phyloP scores from a whole-genome alignment of 35 echinoderm and acorn worm genomes.

The Chiridota heheva region DNA sequence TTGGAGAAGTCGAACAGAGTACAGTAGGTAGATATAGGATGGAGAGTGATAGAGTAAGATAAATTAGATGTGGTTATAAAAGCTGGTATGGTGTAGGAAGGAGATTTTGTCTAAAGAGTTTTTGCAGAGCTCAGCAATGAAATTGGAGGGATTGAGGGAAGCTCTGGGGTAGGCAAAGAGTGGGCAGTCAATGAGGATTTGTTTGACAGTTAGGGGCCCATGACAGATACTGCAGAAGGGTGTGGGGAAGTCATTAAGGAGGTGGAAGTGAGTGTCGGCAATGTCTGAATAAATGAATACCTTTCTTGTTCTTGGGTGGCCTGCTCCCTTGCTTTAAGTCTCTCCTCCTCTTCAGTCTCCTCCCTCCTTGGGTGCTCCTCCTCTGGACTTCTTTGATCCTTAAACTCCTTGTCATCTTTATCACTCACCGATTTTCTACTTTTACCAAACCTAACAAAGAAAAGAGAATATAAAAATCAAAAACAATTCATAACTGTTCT shows the following conservation, averaged over 20 bases:
- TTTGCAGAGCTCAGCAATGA: too few species aligned
- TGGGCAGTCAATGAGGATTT: too few species aligned
- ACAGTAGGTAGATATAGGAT: not conserved
- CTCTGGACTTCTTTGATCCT: not conserved
- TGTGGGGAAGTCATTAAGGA: too few species aligned
- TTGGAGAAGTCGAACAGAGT: not conserved
- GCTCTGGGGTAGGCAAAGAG: too few species aligned
- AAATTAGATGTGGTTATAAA: too few species aligned
- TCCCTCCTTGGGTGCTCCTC: not conserved
- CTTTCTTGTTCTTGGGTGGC: conserved; percentile 56
- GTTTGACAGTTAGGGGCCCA: too few species aligned
- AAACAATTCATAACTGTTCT: not conserved
- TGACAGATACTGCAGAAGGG: not conserved
- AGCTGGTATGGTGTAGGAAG: too few species aligned
- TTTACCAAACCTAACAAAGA: not conserved
- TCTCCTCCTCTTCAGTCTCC: conserved; percentile 10
- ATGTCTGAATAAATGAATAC: not conserved
- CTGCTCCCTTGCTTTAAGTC: conserved; percentile 12
- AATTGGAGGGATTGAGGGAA: too few species aligned
- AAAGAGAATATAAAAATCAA: not conserved
- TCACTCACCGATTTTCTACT: conserved; percentile 16
- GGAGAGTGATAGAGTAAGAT: too few species aligned
- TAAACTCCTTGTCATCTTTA: not conserved
- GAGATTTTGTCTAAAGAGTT: too few species aligned
- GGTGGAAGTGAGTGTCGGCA: not conserved